phyloP scores from a whole-genome alignment of 2,797 vertebrate species.

The Diplodus sargus region DNA sequence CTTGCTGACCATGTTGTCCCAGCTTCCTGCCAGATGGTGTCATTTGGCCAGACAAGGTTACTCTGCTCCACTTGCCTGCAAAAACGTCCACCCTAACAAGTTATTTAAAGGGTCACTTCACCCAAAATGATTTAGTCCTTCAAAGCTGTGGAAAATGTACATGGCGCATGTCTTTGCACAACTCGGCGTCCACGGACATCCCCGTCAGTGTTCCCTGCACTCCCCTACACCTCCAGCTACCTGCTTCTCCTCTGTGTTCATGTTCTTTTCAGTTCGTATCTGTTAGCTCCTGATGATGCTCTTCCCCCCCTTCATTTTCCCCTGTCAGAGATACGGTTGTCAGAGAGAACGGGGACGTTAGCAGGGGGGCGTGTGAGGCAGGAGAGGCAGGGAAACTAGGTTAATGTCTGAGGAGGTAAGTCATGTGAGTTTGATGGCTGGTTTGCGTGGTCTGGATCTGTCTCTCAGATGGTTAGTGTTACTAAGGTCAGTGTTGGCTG shows the following conservation, averaged over 20 bases:
- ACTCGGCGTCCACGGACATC: too few relatives aligned
- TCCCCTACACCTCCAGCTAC: constrained; percentile 15
- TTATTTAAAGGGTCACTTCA: constrained; percentile 45
- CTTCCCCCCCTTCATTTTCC: constrained; percentile 41
- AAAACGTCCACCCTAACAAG: constrained; percentile 38
- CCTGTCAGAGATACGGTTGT: constrained; percentile 29
- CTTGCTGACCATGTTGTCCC: constrained; percentile 59
- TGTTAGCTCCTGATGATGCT: constrained; percentile 39
- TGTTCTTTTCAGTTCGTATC: constrained; percentile 43
- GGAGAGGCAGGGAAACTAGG: constrained; percentile 30
- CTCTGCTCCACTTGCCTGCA: constrained; percentile 50
- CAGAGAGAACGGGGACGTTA: constrained; percentile 21
- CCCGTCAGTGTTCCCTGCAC: neutral
- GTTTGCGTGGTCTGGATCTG: constrained; percentile 8
- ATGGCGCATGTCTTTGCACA: neutral
- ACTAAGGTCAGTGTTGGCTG: constrained; percentile 8
- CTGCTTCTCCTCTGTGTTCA: neutral
- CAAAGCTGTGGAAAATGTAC: neutral
- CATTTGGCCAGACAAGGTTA: constrained; percentile 71
- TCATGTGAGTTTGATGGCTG: constrained; percentile 11
- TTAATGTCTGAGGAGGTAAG: constrained; percentile 41
- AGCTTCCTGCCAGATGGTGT: constrained; percentile 76
- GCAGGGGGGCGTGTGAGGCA: neutral
- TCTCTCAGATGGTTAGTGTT: constrained; percentile 34
- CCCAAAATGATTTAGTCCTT: neutral